Base-by-base conservation (phyloP, 1,140 invertebrate genomes). In the Caerostris darwini region DNA sequence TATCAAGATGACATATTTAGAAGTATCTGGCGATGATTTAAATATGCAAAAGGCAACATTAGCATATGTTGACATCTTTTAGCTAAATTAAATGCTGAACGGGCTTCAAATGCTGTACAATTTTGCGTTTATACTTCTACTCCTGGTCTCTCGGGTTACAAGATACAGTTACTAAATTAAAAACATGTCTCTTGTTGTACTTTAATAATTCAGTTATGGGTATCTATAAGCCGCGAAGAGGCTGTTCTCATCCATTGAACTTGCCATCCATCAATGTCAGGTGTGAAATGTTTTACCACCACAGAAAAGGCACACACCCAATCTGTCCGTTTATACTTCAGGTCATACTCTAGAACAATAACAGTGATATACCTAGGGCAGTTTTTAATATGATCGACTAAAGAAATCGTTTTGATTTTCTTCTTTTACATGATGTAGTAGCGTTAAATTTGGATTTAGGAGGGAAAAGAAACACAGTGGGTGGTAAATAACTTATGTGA, bases 181-280 rank as follows among this genome's bases (percentile, higher is more conserved):
- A 77, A 53, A 50, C 53, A 14, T 53, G 50, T 12, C 3, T 77
- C 10, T 77, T 50, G 8, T 77, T 34, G 10, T 12, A 77, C 71
- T 77, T 77, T 3, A 50, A 50, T 77, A 77, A 77, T 77, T 12
- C 71, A 50, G 34, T 50, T 64, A 3, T 8, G 71, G 50, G 54
- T 83, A 54, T 57, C 53, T 58, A 34, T 17, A 83, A 56, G 17
- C 82, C 17, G 14, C 17, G 34, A 83, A 19, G 54, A n/a, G 82
- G 82, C 19, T 57, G 56, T 83, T 34, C 56, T 83, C 53, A 83
- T 58, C n/a, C n/a, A 83, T 83, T 83, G 82, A 83, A 10, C 53
- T 57, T 83, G 8, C 71, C 71, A 83, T 83, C 82, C 54, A 56
- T 83, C 82, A 83, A 57, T 83, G 82, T 83, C 82, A 83, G 14